Percentiles rank a stretch among this genome's conserved stretches.
These are phyloP conservation scores for Formica selysi DNA, from an alignment of 1,140 invertebrate genomes.

Conservation along the genomic window DNA sequence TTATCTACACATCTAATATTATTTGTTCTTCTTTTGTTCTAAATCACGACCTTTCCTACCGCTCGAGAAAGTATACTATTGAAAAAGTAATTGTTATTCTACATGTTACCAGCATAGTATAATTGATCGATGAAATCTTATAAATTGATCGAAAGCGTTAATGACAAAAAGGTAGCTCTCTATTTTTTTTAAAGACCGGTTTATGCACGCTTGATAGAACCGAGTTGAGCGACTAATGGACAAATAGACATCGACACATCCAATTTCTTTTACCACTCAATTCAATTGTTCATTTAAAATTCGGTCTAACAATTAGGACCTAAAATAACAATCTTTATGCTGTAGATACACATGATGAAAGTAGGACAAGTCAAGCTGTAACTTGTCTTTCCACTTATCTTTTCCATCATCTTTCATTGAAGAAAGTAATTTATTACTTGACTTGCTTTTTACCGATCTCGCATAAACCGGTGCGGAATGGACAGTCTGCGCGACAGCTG, in stretches of 20 bases:
- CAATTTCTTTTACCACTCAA: not conserved
- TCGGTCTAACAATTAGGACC: not conserved
- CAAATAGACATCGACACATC: slow-evolving; percentile 6
- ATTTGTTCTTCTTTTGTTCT: not conserved
- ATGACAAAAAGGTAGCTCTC: slow-evolving; percentile 34
- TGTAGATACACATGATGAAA: not conserved
- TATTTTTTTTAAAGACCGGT: slow-evolving; percentile 9
- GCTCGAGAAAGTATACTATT: slow-evolving; percentile 14
- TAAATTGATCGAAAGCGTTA: slow-evolving; percentile 61
- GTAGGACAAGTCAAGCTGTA: not conserved
- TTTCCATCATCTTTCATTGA: not conserved
- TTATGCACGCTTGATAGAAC: not conserved
- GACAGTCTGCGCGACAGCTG: not conserved
- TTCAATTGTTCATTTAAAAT: not conserved
- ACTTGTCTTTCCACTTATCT: not conserved
- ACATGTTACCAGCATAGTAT: not conserved
- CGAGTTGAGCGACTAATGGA: not conserved
- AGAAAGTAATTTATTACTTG: not conserved
- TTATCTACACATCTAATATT: not conserved
- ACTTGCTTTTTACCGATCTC: not conserved
- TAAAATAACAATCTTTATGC: not conserved
- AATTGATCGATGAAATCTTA: slow-evolving; percentile 61
- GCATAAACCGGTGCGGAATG: not conserved
- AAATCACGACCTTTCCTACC: not conserved
- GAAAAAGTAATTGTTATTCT: slow-evolving; percentile 10